Conservation (phyloP, 2,888 invertebrate species). For the Trimorus sp. region DNA sequence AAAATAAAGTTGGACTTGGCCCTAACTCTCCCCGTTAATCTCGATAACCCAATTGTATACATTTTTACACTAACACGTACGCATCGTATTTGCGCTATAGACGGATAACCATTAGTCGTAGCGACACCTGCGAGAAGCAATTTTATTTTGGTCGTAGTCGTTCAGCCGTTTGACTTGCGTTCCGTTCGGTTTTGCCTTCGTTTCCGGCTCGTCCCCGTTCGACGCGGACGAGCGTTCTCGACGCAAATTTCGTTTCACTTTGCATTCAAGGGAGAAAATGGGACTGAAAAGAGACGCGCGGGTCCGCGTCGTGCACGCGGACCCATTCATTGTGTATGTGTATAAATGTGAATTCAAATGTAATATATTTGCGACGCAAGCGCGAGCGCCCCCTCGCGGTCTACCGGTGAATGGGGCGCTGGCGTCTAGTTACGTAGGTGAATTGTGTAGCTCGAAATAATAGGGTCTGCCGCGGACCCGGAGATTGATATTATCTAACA, state of each 20-base stretch:
- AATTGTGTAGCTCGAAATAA: too few relatives aligned
- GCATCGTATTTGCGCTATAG: neutral
- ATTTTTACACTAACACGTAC: slow-evolving; percentile 26
- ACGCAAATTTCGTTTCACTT: slow-evolving; percentile 59
- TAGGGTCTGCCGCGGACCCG: too few relatives aligned
- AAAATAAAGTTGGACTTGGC: slow-evolving; percentile 56
- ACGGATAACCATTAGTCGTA: slow-evolving; percentile 4
- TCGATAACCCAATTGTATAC: slow-evolving; percentile 19
- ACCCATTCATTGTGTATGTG: slow-evolving; percentile 73
- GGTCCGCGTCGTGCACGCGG: slow-evolving; percentile 32
- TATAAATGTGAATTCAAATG: slow-evolving; percentile 79
- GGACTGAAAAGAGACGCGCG: slow-evolving; percentile 59
- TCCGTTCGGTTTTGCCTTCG: slow-evolving; percentile 11
- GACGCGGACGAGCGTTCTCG: slow-evolving; percentile 21
- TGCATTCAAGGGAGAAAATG: slow-evolving; percentile 61
- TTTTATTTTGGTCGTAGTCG: slow-evolving; percentile 54
- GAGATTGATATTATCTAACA: too few relatives aligned
- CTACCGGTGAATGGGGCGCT: too few relatives aligned
- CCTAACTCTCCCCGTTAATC: neutral
- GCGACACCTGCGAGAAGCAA: slow-evolving; percentile 34
- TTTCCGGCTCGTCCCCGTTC: too few relatives aligned
- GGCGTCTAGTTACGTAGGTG: too few relatives aligned
- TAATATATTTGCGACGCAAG: slow-evolving; percentile 75
- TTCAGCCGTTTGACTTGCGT: slow-evolving; percentile 33
- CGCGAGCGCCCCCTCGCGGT: neutral